Evolutionary conservation across 2,888 invertebrate species (phyloP).

Genomic region (Amphipoea lucens): DNA sequence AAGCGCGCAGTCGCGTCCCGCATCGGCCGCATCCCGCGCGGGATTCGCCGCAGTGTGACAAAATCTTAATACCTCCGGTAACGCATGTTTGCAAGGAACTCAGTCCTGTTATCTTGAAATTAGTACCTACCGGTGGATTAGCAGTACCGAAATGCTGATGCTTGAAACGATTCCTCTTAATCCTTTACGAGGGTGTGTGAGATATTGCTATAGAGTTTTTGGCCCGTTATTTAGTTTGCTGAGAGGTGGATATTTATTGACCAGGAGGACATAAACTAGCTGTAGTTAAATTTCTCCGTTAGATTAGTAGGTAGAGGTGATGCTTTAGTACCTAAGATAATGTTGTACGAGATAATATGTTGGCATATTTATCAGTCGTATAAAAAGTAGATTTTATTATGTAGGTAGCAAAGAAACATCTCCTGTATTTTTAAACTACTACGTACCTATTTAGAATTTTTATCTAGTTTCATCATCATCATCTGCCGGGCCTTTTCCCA

Average conservation of each 20-base stretch:
- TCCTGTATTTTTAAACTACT: background rate
- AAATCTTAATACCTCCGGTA: slow-evolving; percentile 65
- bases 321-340: background rate
- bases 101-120: slow-evolving; percentile 79
- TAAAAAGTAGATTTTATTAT: background rate
- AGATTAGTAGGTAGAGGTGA: slow-evolving; percentile 54
- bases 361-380: background rate
- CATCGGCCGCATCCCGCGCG: too few species aligned
- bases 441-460: background rate
- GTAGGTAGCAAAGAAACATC: background rate
- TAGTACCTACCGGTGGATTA: slow-evolving; percentile 77
- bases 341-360: background rate
- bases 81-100: slow-evolving; percentile 74
- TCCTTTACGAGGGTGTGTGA: slow-evolving; percentile 76
- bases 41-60: background rate
- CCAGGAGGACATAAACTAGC: slow-evolving; percentile 73
- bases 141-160: slow-evolving; percentile 43
- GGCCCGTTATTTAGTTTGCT: slow-evolving; percentile 70
- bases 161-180: slow-evolving; percentile 66
- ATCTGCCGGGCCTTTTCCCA: too few species aligned
- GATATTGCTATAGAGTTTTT: slow-evolving; percentile 72
- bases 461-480: background rate
- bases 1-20: background rate
- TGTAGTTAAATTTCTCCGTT: slow-evolving; percentile 65
- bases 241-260: slow-evolving; percentile 81